Percentiles rank a stretch among this genome's conserved stretches.
Conservation (phyloP, 2,888 invertebrate species). For the Druceiella hillmani region DNA sequence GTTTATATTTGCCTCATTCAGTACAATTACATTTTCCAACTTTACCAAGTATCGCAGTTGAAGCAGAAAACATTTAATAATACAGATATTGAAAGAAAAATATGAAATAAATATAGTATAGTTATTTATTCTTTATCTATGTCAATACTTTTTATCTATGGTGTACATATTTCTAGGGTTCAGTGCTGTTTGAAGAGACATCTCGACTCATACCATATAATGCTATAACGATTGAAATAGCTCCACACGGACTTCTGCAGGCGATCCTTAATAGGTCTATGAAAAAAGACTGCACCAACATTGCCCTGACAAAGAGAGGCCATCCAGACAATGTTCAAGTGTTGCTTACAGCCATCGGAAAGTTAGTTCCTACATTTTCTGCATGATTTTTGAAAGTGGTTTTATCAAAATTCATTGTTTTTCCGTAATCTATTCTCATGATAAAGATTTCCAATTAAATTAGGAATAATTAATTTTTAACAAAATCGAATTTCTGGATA, state of each 20-base stretch:
- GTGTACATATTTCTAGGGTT: slow-evolving; percentile 42
- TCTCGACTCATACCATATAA: slow-evolving; percentile 67
- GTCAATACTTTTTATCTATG: too few species aligned
- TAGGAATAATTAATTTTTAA: too few species aligned
- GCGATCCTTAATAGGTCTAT: slow-evolving; percentile 78
- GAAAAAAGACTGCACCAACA: slow-evolving; percentile 61
- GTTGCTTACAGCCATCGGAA: slow-evolving; percentile 59
- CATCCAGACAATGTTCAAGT: slow-evolving; percentile 59
- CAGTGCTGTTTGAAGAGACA: slow-evolving; percentile 78
- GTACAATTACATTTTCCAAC: too few species aligned
- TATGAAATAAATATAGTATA: slow-evolving; percentile 26
- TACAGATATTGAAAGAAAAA: too few species aligned
- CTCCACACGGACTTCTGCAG: slow-evolving; percentile 85
- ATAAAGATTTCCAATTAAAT: neutral
- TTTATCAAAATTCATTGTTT: neutral
- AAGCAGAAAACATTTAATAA: too few species aligned
- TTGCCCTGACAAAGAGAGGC: slow-evolving; percentile 69
- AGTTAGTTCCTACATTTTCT: too few species aligned
- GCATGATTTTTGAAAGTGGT: neutral
- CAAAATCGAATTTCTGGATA: too few species aligned
- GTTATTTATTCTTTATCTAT: slow-evolving; percentile 27
- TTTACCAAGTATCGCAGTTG: too few species aligned
- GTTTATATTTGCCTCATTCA: too few species aligned
- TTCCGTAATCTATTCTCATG: neutral
- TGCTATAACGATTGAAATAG: slow-evolving; percentile 81